phyloP scores from a whole-genome alignment of 2,888 invertebrate species.

The Amphipoea oculea region DNA sequence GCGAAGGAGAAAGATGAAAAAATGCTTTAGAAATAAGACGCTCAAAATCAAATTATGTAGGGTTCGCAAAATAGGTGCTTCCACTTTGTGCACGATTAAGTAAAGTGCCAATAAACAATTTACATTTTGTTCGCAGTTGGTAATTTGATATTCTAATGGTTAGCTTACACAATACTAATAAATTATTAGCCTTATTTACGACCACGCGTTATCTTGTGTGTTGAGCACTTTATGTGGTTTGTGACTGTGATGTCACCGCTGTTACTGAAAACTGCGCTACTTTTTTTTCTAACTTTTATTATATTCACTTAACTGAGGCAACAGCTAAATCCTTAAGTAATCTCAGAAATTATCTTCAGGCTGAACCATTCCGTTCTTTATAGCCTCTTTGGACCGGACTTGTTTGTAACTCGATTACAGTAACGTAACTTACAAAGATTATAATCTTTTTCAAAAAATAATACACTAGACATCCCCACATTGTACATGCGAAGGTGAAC shows the following conservation, averaged over 20 bases:
- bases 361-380: slow-evolving; percentile 35
- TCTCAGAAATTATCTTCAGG: slow-evolving; percentile 30
- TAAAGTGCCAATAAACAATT: slow-evolving; percentile 68
- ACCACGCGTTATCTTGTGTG: slow-evolving; percentile 59
- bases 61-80: slow-evolving; percentile 58
- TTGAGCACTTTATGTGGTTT: slow-evolving; percentile 47
- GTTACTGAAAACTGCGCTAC: slow-evolving; percentile 32
- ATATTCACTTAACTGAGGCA: slow-evolving; percentile 24
- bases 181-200: slow-evolving; percentile 62
- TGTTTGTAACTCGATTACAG: slow-evolving; percentile 37
- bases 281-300: slow-evolving; percentile 35
- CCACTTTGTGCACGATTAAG: slow-evolving; percentile 66
- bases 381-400: slow-evolving; percentile 10
- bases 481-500: slow-evolving; percentile 65
- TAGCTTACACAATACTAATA: slow-evolving; percentile 54
- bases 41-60: slow-evolving; percentile 58
- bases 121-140: slow-evolving; percentile 52
- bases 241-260: slow-evolving; percentile 50
- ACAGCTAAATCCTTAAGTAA: slow-evolving; percentile 38
- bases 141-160: slow-evolving; percentile 65
- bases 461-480: slow-evolving; percentile 47
- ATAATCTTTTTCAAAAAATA: slow-evolving; percentile 57
- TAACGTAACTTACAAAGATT: slow-evolving; percentile 51
- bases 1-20: slow-evolving; percentile 22
- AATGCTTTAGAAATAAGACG: slow-evolving; percentile 49